These are phyloP conservation scores for Gasterosteus aculeatus DNA, from an alignment of 2,113 vertebrate genomes.

Conservation along the genomic window DNA sequence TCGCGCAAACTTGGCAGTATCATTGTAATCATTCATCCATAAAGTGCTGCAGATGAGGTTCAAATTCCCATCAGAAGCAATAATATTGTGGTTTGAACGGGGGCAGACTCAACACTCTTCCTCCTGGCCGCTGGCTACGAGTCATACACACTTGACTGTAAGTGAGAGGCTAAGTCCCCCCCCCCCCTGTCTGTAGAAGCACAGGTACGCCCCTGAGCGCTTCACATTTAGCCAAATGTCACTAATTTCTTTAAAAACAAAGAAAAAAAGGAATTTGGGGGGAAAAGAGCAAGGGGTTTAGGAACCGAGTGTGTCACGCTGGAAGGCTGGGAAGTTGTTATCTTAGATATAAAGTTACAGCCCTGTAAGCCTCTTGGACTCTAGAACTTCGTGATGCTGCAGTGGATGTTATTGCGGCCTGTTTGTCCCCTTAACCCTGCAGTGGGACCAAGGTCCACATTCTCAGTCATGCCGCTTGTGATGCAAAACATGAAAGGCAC, in stretches of 20 bases:
- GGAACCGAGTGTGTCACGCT: neutral
- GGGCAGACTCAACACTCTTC: neutral
- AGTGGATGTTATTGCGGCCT: neutral
- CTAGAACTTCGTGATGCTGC: constrained; percentile 3
- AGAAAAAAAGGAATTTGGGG: too few relatives aligned
- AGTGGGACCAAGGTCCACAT: constrained; percentile 26
- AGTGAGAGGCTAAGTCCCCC: constrained; percentile 12
- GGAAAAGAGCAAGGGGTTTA: neutral
- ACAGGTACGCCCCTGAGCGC: constrained; percentile 4
- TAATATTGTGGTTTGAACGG: neutral
- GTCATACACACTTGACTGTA: constrained; percentile 5
- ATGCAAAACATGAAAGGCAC: neutral
- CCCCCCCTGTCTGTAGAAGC: neutral
- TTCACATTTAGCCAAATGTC: neutral
- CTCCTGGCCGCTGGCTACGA: neutral
- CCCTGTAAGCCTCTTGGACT: constrained; percentile 8
- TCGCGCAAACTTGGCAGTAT: neutral
- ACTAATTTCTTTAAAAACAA: neutral
- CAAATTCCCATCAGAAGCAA: constrained; percentile 50
- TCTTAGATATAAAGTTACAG: constrained; percentile 21
- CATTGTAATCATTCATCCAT: neutral
- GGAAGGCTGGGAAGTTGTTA: constrained; percentile 9
- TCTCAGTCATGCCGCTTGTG: neutral
- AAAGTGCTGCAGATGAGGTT: constrained; percentile 28
- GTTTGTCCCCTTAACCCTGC: neutral